Evolutionary conservation across 2,113 vertebrate genomes (phyloP), one percentile per base, ranked within the genome.

Genomic region (Ursus arctos): DNA sequence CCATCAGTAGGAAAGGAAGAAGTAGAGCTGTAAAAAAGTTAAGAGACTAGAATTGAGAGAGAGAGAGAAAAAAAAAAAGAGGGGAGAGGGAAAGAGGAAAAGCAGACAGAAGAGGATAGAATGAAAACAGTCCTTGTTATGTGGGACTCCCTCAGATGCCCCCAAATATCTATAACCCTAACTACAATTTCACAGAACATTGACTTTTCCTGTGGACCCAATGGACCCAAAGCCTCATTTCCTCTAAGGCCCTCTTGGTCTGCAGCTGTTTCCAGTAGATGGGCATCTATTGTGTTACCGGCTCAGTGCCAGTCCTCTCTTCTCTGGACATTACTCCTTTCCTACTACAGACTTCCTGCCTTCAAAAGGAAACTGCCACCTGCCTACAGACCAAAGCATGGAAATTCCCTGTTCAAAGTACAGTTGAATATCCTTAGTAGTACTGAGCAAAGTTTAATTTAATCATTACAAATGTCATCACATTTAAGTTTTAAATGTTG

Each of bases 301-400:
- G 36, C 13, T 47, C 28, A 11, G 18, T 0, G 0, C 2, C 12
- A 5, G 4, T 40, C 13, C 16, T 79, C 7, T 1, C 6, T 57
- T 49, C 53, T 19, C 18, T 24, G 14, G 12, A 72, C n/a, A 36
- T 7, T 24, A 2, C 40, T 81, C 4, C 18, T 89, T 82, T 21
- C 5, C 24, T 49, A 24, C 14, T 43, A 8, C 36, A 51, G 47
- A 43, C 7, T 10, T 47, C 26, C 18, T 36, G 22, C 28, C 36
- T 28, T 76, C 14, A 28, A 76, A 79, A 26, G 1, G 33, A 87
- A 93, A 28, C 24, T 26, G 1, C 28, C 14, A 22, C 8, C 43
- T n/a, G 14, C 7, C 7, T 53, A 65, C 6, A 86, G 6, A 55
- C 21, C 4, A 86, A 90, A 53, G 19, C 15, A 51, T 3, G 26